Percentiles rank a stretch among this genome's conserved stretches.
Evolutionary conservation across 2,888 invertebrate genomes (phyloP).

Genomic region (Acrobasis suavella): DNA sequence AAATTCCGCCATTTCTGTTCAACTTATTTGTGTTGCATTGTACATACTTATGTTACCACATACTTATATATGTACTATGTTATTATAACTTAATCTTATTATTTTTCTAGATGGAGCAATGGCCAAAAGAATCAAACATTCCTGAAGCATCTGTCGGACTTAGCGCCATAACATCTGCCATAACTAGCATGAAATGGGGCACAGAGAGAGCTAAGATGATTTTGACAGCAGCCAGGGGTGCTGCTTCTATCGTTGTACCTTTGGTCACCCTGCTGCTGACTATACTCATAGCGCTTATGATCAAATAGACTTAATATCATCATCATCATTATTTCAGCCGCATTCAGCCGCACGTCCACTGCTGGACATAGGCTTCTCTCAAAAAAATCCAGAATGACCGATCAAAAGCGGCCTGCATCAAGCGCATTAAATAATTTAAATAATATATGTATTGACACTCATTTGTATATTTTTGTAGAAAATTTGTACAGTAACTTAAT

Average conservation of each 20-base stretch:
- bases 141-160: constrained; percentile 57
- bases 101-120: constrained; percentile 63
- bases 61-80: too few species aligned
- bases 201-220: constrained; percentile 49
- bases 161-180: constrained; percentile 51
- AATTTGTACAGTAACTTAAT: background rate
- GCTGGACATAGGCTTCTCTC: too few species aligned
- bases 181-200: constrained; percentile 64
- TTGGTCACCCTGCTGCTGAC: constrained; percentile 48
- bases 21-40: too few species aligned
- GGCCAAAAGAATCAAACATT: constrained; percentile 44
- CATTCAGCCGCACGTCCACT: too few species aligned
- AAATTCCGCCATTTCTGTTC: too few species aligned
- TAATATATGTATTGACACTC: too few species aligned
- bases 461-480: background rate
- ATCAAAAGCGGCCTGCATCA: too few species aligned
- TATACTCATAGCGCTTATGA: constrained; percentile 47
- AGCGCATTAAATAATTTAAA: too few species aligned
- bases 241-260: constrained; percentile 49
- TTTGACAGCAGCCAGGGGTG: constrained; percentile 52
- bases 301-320: constrained; percentile 44
- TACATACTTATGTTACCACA: too few species aligned
- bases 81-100: background rate
- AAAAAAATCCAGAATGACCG: too few species aligned
- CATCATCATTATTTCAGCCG: too few species aligned